Conservation (phyloP, 2,797 vertebrate species). For the Euphonia xanthogaster region DNA sequence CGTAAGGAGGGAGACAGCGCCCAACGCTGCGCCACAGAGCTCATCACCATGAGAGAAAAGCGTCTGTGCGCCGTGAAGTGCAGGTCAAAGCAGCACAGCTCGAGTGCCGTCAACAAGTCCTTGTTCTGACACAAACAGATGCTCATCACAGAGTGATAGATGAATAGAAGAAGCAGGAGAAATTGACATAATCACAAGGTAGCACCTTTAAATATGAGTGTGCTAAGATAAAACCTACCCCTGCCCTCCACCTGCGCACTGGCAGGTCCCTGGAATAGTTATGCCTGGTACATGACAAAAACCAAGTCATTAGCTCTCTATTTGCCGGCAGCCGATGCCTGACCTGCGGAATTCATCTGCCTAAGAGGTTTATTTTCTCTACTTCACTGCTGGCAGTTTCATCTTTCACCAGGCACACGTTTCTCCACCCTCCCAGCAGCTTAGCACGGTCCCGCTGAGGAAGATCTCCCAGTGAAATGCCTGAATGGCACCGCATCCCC, state of each 20-base stretch:
- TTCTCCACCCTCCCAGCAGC: neutral
- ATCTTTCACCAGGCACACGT: neutral
- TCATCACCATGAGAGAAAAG: neutral
- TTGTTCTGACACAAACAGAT: conserved; percentile 48
- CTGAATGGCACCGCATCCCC: neutral
- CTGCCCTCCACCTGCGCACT: neutral
- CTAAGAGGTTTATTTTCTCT: conserved; percentile 39
- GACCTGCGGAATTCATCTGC: conserved; percentile 20
- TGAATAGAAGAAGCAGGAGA: neutral
- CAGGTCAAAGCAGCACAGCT: conserved; percentile 29
- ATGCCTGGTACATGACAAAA: neutral
- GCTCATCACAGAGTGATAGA: conserved; percentile 1
- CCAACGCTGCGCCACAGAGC: neutral
- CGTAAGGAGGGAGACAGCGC: neutral
- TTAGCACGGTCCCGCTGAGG: neutral
- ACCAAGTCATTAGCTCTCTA: conserved; percentile 2
- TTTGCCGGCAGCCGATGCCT: neutral
- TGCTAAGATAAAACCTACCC: conserved; percentile 23
- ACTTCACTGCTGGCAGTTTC: neutral
- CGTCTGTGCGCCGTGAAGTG: conserved; percentile 25
- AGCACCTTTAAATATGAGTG: conserved; percentile 22
- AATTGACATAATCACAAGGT: conserved; percentile 18
- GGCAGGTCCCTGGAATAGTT: neutral
- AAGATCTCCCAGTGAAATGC: neutral
- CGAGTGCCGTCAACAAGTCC: conserved; percentile 28